Evolutionary conservation across 1,140 invertebrate species (phyloP), one percentile per base, ranked within the genome.

Genomic region (Sesamia nonagrioides): DNA sequence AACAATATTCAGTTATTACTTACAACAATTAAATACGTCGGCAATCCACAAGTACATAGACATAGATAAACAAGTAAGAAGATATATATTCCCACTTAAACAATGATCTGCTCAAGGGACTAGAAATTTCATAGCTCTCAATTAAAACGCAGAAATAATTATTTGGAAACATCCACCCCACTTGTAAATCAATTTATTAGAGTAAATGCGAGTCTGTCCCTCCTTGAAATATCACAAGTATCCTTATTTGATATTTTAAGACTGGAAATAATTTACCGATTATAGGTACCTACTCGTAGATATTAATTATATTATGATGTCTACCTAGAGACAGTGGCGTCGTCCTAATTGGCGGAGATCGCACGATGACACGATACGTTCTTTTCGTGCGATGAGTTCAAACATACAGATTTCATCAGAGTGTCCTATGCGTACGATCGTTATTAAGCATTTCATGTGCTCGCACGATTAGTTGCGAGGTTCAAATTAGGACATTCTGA

Each of bases 101-200:
- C 82, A 85, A 85, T 88, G 86, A 87, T 86, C 83, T 82, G 81
- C 86, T 92, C 86, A 88, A 61, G 52, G 58, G 74, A 77, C 74
- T 77, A 89, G 85, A 91, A 89, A 94, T 90, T 92, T 88, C 87
- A 89, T 88, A 89, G 87, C 90, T 89, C 90, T 93, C 90, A 94
- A 93, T 94, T 92, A 93, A 94, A 93, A 88, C 84, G 89, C 86
- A 91, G 87, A 92, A 92, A 91, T 92, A 92, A 94, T 93, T 92
- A 91, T 89, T 90, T 88, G 71, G 77, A 78, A 81, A 86, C 82
- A 84, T 92, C 88, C 90, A 86, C 91, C 91, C 91, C 89, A 92
- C 91, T 89, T 88, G 87, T 82, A 86, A 92, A 93, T 91, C 87
- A 90, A 93, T 90, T 90, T 90, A 88, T 86, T 88, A 85, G 86